Conservation (phyloP, 1,140 invertebrate species). For the Ooceraea biroi region DNA sequence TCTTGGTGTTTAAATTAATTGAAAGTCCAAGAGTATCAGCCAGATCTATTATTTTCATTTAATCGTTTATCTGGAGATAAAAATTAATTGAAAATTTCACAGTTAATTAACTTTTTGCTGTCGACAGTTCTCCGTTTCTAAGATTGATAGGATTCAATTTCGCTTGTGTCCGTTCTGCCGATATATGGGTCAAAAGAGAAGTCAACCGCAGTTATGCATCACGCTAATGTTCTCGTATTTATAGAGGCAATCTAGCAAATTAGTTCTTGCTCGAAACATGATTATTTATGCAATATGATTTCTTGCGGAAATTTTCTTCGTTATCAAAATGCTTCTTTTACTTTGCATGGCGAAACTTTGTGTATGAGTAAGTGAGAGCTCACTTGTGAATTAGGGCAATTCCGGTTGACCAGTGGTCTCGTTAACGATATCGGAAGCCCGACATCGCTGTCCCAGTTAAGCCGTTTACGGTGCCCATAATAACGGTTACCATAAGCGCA, state of each 20-base stretch:
- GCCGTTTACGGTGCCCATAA: conserved; percentile 62
- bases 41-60: background rate
- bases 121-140: background rate
- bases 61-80: background rate
- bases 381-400: conserved; percentile 61
- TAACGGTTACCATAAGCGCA: conserved; percentile 65
- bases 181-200: background rate
- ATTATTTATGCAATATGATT: conserved; percentile 3
- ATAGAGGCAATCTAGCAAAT: background rate
- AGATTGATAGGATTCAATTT: background rate
- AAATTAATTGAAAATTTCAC: background rate
- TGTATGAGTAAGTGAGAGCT: background rate
- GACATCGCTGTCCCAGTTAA: conserved; percentile 69
- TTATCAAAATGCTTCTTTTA: background rate
- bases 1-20: background rate
- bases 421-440: conserved; percentile 69
- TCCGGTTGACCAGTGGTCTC: conserved; percentile 44
- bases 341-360: background rate
- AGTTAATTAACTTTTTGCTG: background rate
- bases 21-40: background rate
- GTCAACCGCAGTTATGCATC: background rate
- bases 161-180: background rate
- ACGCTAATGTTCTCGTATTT: background rate
- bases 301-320: background rate
- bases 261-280: background rate